Evolutionary conservation across 2,797 vertebrate genomes (phyloP), one percentile per base, ranked within the genome.

Genomic region (Dendrocincla tyrannina): DNA sequence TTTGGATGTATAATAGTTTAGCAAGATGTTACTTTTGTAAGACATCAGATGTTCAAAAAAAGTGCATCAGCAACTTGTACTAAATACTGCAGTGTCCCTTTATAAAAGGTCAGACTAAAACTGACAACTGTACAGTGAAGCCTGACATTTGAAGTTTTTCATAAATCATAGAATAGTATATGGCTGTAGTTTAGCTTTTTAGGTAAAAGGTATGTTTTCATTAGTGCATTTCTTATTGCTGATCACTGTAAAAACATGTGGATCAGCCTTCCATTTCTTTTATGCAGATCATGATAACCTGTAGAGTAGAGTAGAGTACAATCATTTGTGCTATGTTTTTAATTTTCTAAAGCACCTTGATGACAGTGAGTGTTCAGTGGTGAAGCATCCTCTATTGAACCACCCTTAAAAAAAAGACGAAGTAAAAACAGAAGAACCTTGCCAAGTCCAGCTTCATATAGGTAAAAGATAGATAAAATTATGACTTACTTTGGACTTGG

Each of bases 21-120:
- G 98, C 98, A 98, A 99, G 99, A 99, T 99, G 99, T 99, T 99
- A 99, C 99, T 99, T 99, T 99, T 99, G 98, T 99, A 99, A 99
- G 99, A 99, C 99, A 99, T 99, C 99, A 98, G 98, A 99, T 98
- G 98, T 99, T 99, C 98, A 98, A 98, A 99, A 97, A 99, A 98
- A 98, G 98, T 99, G 98, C 98, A 99, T 98, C 98, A 98, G 98
- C 98, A 98, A 99, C 98, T 99, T 99, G 99, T 99, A 99, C 99
- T 99, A 98, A 99, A 98, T 99, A 99, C 99, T 99, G 99, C 99
- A 99, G 99, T 99, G 98, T 99, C 99, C 99, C 98, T 99, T 99
- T 99, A 98, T 99, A 98, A 98, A 98, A 98, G 97, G 98, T 98
- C 98, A 98, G 98, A 98, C 95, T 97, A 97, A 97, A 98, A 97